Evolutionary conservation across 2,888 invertebrate species (phyloP), one percentile per base, ranked within the genome.

Genomic region (Colostygia pectinataria): DNA sequence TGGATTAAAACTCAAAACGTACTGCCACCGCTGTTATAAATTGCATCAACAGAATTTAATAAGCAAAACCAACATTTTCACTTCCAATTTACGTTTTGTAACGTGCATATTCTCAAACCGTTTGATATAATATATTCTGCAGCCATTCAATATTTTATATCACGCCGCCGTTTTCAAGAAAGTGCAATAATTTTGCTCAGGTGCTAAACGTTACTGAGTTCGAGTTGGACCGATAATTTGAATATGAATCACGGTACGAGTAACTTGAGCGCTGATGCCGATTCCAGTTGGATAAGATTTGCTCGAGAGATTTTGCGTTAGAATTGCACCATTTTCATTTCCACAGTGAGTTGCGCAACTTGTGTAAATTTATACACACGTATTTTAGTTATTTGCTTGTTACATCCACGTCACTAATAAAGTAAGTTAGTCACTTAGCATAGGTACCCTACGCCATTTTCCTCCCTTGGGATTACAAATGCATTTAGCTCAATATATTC

Each of bases 141-240:
- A 32, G 24, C 18, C 34, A 10, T 34, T 46, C 28, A 33, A 40
- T 34, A 46, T 40, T 45, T 40, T 52, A 44, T 42, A 10, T 13
- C 38, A 23, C 32, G 15, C 28, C 41, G 24, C 34, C 27, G 14
- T 12, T 10, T 14, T 18, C 25, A 10, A 32, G 45, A 23, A 45
- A 36, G 31, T 36, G 36, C 38, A 38, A 55, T 55, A 52, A 53
- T 44, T 56, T 53, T 31, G 18, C 34, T 41, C 27, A 47, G 50
- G 46, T 47, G 40, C 46, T 54, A 54, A 50, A 50, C 39, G 36
- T 13, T 52, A 50, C 43, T 23, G 34, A 45, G 47, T 29, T 41
- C 31, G 44, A 43, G 32, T 49, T 29, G 15, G 27, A 12, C 15
- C 37, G 44, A 47, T 53, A 45, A 53, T 45, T 50, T 53, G 41